Evolutionary conservation across 1,140 invertebrate species (phyloP), one percentile per base, ranked within the genome.

Genomic region (Penaeus indicus): DNA sequence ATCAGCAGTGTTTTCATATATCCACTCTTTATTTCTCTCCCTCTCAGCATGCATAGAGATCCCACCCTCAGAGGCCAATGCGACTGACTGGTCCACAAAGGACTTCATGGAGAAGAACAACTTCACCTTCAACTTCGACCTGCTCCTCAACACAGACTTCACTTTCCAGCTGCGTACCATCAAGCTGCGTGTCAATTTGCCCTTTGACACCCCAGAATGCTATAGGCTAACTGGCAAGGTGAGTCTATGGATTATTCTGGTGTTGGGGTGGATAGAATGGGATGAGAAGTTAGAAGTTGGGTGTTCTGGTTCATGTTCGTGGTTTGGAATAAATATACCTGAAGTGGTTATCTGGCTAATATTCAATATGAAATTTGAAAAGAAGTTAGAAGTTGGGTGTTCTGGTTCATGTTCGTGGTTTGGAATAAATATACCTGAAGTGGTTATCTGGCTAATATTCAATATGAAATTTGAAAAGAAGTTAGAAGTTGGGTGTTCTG

Each of bases 221-320:
- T 92, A 91, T 83, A n/a, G 72, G 27, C 87, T 92, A 27, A 89
- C 82, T 13, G 47, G 91, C 90, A 80, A 92, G 94, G 96, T 99
- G 84, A 92, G 81, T 62, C 2, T 54, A 19, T 54, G 16, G 54
- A 54, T 13, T 54, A 13, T 11, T 54, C 54, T 54, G 54, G 54
- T 13, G 11, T 13, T 54, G 54, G 11, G 16, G 11, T 54, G 5
- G 11, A 54, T 54, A 11, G 10, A 8, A 13, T 54, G 54, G 54
- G 54, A 54, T 54, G 54, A 54, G 47, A 11, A 54, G 16, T 54
- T 54, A 13, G 11, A 54, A 1, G 10, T 54, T 54, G 10, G 54
- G 54, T 54, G 10, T 54, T 54, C 11, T 54, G 0, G 8, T 16
- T 16, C 10, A 10, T 54, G 10, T 54, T 54, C 16, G 54, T 54